Conservation (phyloP, 2,888 invertebrate genomes). For the Hemicrepidius hirtus region DNA sequence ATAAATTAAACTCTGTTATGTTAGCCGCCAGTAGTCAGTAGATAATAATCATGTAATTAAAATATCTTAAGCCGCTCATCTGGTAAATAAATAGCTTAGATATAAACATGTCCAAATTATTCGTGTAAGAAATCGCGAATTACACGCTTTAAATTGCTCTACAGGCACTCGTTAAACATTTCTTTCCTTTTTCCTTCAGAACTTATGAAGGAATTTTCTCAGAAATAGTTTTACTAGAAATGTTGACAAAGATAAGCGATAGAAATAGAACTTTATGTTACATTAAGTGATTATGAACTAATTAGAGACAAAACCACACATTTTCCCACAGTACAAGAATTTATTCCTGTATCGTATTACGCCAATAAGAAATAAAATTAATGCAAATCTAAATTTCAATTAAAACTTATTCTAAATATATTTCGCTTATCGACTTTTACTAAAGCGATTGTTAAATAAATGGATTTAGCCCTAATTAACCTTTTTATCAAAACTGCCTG, state of each 20-base stretch:
- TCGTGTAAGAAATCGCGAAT: constrained; percentile 30
- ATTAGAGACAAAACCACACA: constrained; percentile 18
- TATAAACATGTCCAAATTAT: constrained; percentile 18
- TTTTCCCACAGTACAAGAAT: constrained; percentile 28
- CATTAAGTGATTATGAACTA: constrained; percentile 16
- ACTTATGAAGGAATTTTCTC: background rate
- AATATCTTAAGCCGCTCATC: constrained; percentile 51
- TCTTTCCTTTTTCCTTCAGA: background rate
- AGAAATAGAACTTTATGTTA: constrained; percentile 18
- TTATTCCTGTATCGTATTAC: constrained; percentile 19
- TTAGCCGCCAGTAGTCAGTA: constrained; percentile 49
- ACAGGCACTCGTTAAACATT: background rate
- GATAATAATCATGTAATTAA: constrained; percentile 55
- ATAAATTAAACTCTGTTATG: constrained; percentile 44
- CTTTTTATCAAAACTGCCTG: too few relatives aligned
- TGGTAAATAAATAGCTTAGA: constrained; percentile 44
- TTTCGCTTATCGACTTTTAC: too few relatives aligned
- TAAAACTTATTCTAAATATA: background rate
- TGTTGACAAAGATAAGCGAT: background rate
- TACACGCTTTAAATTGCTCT: constrained; percentile 20
- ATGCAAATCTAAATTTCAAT: constrained; percentile 1
- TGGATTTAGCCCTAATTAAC: too few relatives aligned
- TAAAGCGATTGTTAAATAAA: too few relatives aligned
- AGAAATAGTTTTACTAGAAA: background rate
- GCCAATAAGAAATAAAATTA: constrained; percentile 12